Percentiles rank a stretch among this genome's conserved stretches.
Evolutionary conservation across 1,140 invertebrate species (phyloP).

Genomic region (Drosophila miranda): DNA sequence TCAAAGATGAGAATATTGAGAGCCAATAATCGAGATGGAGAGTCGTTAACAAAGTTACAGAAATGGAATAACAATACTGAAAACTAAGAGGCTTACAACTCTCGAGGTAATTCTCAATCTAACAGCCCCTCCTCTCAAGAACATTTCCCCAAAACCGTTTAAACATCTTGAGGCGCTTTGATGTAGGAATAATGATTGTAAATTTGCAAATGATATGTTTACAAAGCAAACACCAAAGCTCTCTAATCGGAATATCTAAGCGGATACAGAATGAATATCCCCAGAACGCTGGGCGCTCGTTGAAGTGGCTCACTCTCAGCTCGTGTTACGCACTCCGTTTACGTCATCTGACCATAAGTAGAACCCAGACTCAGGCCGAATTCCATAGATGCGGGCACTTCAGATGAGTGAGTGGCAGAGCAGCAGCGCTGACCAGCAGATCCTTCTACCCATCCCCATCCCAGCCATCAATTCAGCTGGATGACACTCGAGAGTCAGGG

Average conservation of each 20-base stretch:
- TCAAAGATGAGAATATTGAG: no score
- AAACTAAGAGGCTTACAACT: no score
- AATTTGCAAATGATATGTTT: slow-evolving; percentile 41
- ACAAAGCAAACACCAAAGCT: slow-evolving; percentile 13
- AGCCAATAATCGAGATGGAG: no score
- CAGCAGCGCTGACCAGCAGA: neutral
- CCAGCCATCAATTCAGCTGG: slow-evolving; percentile 40
- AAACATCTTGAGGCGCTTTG: neutral
- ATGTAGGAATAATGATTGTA: slow-evolving; percentile 21
- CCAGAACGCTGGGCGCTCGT: slow-evolving; percentile 20
- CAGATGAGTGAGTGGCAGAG: slow-evolving; percentile 24
- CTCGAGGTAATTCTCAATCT: no score
- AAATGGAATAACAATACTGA: no score
- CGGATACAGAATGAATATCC: slow-evolving; percentile 49
- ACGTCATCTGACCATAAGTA: slow-evolving; percentile 61
- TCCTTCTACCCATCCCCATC: slow-evolving; percentile 36
- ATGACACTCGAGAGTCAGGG: slow-evolving; percentile 35
- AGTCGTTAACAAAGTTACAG: no score
- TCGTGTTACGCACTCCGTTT: slow-evolving; percentile 68
- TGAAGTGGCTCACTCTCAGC: slow-evolving; percentile 57
- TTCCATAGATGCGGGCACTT: slow-evolving; percentile 46
- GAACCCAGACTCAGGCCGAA: slow-evolving; percentile 25
- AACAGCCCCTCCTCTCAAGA: neutral
- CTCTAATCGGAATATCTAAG: slow-evolving; percentile 43
- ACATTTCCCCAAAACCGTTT: neutral